Evolutionary conservation across 2,113 vertebrate species (phyloP), one percentile per base, ranked within the genome.

Genomic region (Menura novaehollandiae): DNA sequence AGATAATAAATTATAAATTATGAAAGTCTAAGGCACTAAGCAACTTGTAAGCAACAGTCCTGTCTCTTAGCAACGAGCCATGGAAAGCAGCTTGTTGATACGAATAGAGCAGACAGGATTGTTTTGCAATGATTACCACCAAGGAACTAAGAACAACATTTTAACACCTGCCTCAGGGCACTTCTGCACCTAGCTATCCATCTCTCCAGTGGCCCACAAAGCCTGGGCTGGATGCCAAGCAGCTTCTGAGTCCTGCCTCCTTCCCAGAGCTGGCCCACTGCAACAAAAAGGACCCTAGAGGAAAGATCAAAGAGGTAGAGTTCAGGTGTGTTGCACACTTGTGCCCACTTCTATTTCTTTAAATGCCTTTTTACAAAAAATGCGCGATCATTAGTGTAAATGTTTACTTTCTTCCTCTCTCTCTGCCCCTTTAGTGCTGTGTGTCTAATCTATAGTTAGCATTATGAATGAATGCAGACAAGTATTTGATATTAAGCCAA

Each of bases 21-120:
- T 98, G 97, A 97, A 98, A 98, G 97, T 98, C 96, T 92, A 96
- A 79, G 89, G 97, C 97, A 98, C 96, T 21, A 69, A 97, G 91
- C 89, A 98, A 97, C 98, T 98, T 98, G 97, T 98, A 98, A 98
- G 98, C 98, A 98, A 98, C 97, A 97, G 95, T 97, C 96, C 95
- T 96, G 98, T 98, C 97, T 98, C 98, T 98, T 98, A 98, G 98
- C 98, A 98, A 98, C 98, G 21, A 97, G 95, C 94, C 59, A 94
- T 82, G 91, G 94, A 97, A 95, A 98, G 97, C 98, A 97, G 97
- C 97, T 97, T 98, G 98, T 97, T 97, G 97, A 97, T 97, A 95
- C 51, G 96, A 97, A 96, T 68, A 96, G 97, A 98, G 96, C 96
- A 97, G 97, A 97, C 93, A 95, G 96, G 89, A 97, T 97, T 98